phyloP scores from a whole-genome alignment of 2,113 vertebrate species.

The Hyla sarda region DNA sequence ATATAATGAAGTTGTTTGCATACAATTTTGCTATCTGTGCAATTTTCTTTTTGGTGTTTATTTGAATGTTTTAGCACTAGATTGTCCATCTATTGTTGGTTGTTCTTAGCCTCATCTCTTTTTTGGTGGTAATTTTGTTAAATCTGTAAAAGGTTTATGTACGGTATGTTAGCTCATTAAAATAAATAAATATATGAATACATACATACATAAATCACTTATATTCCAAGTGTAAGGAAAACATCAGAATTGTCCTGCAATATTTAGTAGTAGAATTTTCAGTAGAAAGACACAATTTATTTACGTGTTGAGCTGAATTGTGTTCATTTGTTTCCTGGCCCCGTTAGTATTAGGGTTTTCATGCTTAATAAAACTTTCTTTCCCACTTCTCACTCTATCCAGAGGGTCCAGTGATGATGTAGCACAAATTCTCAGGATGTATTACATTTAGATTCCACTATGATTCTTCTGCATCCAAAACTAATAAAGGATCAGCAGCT shows the following conservation, averaged over 20 bases:
- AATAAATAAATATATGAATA: too few species aligned
- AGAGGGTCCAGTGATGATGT: constrained; percentile 25
- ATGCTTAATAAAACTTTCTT: constrained; percentile 25
- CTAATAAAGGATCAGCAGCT: constrained; percentile 52
- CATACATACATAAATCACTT: too few species aligned
- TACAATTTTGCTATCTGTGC: too few species aligned
- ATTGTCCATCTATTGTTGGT: too few species aligned
- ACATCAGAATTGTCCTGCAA: neutral
- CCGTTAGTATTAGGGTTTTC: constrained; percentile 15
- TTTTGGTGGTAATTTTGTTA: too few species aligned
- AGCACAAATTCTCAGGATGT: constrained; percentile 49
- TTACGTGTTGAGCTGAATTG: neutral
- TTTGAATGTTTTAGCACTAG: too few species aligned
- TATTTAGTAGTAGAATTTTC: neutral
- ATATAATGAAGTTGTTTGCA: too few species aligned
- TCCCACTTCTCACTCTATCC: neutral
- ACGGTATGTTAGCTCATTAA: too few species aligned
- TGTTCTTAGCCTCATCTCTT: too few species aligned
- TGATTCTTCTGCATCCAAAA: constrained; percentile 54
- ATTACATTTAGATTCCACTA: constrained; percentile 49
- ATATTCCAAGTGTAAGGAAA: too few species aligned
- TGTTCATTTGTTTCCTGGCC: neutral
- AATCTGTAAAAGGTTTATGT: too few species aligned
- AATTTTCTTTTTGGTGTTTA: too few species aligned
- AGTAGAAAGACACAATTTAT: neutral